Conservation (phyloP, 2,113 vertebrate species). For the Arothron firmamentum region DNA sequence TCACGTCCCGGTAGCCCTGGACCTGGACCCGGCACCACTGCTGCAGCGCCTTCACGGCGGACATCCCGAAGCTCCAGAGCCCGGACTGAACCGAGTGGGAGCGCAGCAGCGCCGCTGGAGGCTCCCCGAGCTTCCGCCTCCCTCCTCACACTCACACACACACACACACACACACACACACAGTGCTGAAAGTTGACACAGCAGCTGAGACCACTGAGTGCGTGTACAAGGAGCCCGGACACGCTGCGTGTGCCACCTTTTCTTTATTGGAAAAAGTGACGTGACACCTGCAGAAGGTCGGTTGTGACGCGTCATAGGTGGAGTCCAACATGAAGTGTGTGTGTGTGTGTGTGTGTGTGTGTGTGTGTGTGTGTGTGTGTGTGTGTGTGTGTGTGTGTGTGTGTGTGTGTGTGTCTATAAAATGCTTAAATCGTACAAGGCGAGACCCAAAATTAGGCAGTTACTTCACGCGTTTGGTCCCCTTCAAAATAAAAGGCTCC, state of each 20-base stretch:
- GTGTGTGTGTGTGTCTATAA: not conserved
- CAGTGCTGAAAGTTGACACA: too few relatives aligned
- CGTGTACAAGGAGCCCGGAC: not conserved
- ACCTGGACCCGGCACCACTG: constrained; percentile 91
- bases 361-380: not conserved
- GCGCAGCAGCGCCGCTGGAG: not conserved
- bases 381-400: not conserved
- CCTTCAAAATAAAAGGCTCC: not conserved
- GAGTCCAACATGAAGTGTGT: constrained; percentile 14
- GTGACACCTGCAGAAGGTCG: constrained; percentile 55
- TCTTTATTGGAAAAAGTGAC: not conserved
- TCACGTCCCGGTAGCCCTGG: constrained; percentile 87
- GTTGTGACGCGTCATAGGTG: constrained; percentile 41
- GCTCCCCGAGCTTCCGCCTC: constrained; percentile 6
- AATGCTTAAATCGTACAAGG: not conserved
- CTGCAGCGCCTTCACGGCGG: constrained; percentile 89
- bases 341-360: not conserved
- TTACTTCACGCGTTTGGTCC: too few relatives aligned
- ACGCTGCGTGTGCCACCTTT: constrained; percentile 1
- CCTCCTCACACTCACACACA: constrained; percentile 30
- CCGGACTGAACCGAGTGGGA: constrained; percentile 14
- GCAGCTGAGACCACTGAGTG: not conserved
- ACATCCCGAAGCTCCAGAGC: constrained; percentile 69
- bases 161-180: constrained; percentile 13
- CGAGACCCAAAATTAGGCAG: too few relatives aligned